A percentile compares a stretch with the other conserved stretches of the same genome.
Evolutionary conservation across 2,797 vertebrate species (phyloP).

Genomic region (Staurois parvus): DNA sequence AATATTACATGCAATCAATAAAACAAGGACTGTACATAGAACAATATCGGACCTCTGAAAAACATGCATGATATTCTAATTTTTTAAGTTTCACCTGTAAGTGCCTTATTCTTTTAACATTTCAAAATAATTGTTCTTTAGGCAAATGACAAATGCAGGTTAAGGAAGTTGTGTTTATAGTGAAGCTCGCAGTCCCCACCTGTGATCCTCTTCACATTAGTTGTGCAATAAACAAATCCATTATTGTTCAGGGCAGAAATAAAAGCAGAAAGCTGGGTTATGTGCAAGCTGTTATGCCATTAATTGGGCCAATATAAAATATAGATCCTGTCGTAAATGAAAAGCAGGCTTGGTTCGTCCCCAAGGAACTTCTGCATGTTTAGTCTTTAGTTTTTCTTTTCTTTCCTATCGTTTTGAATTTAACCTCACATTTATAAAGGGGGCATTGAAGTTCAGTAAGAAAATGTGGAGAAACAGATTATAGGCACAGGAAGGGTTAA

Average conservation of each 20-base stretch:
- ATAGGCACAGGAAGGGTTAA: no score
- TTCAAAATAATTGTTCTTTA: neutral
- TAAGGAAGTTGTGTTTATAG: neutral
- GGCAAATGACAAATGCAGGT: neutral
- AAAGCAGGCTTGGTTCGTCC: conserved; percentile 7
- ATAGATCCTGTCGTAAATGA: conserved; percentile 34
- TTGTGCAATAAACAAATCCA: conserved; percentile 19
- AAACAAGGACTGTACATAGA: no score
- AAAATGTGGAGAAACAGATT: no score
- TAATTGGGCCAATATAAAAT: conserved; percentile 43
- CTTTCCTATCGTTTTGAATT: no score
- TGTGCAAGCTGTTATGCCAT: conserved; percentile 18
- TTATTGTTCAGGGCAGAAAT: conserved; percentile 20
- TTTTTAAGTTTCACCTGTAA: no score
- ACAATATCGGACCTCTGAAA: no score
- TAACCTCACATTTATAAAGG: no score
- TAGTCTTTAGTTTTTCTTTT: no score
- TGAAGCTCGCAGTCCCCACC: neutral
- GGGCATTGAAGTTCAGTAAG: no score
- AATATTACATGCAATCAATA: no score
- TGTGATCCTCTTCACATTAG: neutral
- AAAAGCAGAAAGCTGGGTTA: conserved; percentile 20
- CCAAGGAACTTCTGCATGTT: neutral
- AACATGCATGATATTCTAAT: no score
- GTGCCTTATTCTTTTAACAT: no score